These are phyloP conservation scores for Hippocampus comes DNA, from an alignment of 2,113 vertebrate genomes.

Conservation along the genomic window DNA sequence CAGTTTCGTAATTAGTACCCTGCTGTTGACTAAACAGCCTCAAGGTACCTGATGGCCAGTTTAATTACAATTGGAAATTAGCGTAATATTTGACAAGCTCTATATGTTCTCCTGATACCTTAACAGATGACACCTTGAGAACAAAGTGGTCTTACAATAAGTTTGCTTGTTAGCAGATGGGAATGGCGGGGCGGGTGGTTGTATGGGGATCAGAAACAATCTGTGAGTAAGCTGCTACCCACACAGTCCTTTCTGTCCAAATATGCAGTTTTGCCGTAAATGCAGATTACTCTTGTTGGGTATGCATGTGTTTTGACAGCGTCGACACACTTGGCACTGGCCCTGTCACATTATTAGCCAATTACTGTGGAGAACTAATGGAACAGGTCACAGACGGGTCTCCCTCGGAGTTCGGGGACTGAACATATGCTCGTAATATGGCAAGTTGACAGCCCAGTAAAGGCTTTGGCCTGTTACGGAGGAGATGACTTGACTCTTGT, in stretches of 20 bases:
- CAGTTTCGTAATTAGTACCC: conserved; percentile 83
- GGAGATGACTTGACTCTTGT: conserved; percentile 46
- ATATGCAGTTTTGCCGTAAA: conserved; percentile 58
- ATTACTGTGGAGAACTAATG: conserved; percentile 63
- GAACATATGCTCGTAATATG: conserved; percentile 56
- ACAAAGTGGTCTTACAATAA: conserved; percentile 66
- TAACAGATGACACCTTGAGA: conserved; percentile 73
- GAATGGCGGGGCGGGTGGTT: conserved; percentile 26
- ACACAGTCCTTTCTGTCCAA: conserved; percentile 47
- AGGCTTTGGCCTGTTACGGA: conserved; percentile 35
- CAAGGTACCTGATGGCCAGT: conserved; percentile 79
- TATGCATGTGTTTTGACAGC: conserved; percentile 59
- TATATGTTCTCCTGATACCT: conserved; percentile 74
- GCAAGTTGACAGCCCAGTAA: conserved; percentile 49
- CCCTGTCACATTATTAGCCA: conserved; percentile 64
- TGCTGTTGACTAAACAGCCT: conserved; percentile 82
- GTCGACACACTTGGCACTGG: conserved; percentile 45
- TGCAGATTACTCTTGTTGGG: conserved; percentile 46
- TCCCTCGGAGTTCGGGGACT: conserved; percentile 48
- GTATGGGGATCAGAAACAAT: conserved; percentile 20
- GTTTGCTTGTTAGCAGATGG: conserved; percentile 68
- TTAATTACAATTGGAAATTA: conserved; percentile 84
- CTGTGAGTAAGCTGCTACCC: conserved; percentile 28
- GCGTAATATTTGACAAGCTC: conserved; percentile 75
- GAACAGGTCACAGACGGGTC: conserved; percentile 51